Conservation (phyloP, 2,113 vertebrate genomes). For the Sander vitreus region DNA sequence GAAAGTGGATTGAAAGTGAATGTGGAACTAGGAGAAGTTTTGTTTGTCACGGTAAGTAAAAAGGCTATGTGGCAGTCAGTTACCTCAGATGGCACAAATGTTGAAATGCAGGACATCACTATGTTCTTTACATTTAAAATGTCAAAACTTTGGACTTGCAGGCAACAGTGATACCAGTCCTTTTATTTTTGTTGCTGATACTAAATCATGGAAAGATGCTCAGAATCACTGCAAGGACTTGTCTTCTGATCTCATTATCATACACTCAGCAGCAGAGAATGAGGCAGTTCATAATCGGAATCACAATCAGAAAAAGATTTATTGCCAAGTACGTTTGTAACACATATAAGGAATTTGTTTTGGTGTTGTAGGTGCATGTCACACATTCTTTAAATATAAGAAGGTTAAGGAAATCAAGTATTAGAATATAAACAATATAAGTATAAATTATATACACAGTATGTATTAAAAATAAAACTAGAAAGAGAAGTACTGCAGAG, state of each 20-base stretch:
- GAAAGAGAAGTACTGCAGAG: too few relatives aligned
- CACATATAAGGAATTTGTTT: too few relatives aligned
- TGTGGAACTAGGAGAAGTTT: conserved; percentile 58
- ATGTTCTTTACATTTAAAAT: not conserved
- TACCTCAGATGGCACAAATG: not conserved
- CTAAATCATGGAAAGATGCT: conserved; percentile 72
- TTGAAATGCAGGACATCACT: not conserved
- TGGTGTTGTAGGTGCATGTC: too few relatives aligned
- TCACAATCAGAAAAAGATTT: too few relatives aligned
- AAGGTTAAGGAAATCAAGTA: too few relatives aligned
- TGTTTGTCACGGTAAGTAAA: conserved; percentile 76
- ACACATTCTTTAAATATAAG: too few relatives aligned
- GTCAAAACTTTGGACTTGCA: conserved; percentile 31
- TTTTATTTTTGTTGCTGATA: conserved; percentile 38
- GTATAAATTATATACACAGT: too few relatives aligned
- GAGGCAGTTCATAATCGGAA: conserved; percentile 16
- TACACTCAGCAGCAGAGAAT: conserved; percentile 66
- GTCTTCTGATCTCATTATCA: conserved; percentile 70
- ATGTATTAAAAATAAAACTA: too few relatives aligned
- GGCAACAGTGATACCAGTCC: not conserved
- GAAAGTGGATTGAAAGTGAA: conserved; percentile 71
- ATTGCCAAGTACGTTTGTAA: too few relatives aligned
- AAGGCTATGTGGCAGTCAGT: not conserved
- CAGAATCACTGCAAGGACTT: conserved; percentile 67
- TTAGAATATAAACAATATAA: too few relatives aligned